These are phyloP conservation scores for Malthinus seriepunctatus DNA, from an alignment of 2,888 invertebrate genomes.

Conservation along the genomic window DNA sequence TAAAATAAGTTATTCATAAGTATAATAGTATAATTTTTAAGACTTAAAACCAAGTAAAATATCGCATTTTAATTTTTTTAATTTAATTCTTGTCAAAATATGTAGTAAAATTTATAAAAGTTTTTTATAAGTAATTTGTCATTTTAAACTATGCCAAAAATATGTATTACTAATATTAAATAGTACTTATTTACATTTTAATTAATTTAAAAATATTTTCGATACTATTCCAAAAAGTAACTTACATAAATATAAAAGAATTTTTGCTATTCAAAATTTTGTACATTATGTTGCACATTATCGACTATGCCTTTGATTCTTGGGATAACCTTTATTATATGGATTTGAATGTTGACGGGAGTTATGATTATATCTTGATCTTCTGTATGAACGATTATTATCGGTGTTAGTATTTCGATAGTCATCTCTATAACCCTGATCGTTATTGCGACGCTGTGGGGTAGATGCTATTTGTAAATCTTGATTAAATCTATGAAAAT, in stretches of 20 bases:
- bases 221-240: background rate
- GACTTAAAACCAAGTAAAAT: no score
- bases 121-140: no score
- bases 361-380: slow-evolving; percentile 18
- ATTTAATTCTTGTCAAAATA: no score
- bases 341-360: slow-evolving; percentile 11
- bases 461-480: background rate
- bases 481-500: background rate
- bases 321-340: background rate
- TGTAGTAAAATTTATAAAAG: no score
- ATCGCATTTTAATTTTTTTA: no score
- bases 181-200: background rate
- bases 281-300: slow-evolving; percentile 1
- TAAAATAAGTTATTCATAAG: no score
- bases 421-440: background rate
- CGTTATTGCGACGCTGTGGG: background rate
- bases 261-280: slow-evolving; percentile 8
- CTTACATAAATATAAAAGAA: background rate
- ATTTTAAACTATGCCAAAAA: no score
- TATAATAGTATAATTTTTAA: no score
- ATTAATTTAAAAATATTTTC: slow-evolving; percentile 8
- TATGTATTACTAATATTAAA: no score
- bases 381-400: slow-evolving; percentile 26
- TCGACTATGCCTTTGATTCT: slow-evolving; percentile 8
- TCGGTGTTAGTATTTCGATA: slow-evolving; percentile 21